These are phyloP conservation scores for Diglossa cyanea DNA, from an alignment of 2,797 vertebrate genomes.

Conservation along the genomic window DNA sequence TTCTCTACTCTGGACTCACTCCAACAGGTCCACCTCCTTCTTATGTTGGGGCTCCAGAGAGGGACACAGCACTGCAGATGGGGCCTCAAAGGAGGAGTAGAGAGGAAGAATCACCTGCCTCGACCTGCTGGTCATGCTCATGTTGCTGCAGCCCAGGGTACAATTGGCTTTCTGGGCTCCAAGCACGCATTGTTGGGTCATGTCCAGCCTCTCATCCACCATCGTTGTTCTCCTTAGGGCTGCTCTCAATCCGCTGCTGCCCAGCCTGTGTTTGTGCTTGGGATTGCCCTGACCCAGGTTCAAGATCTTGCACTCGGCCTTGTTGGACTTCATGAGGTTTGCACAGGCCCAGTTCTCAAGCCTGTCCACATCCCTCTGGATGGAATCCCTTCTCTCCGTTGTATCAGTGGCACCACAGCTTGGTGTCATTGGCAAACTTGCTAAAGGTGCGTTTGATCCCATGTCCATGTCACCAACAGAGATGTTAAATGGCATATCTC, in stretches of 20 bases:
- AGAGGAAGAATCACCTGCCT: background rate
- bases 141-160: background rate
- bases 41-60: background rate
- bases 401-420: background rate
- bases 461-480: background rate
- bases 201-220: background rate
- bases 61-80: background rate
- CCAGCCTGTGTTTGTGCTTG: background rate
- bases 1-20: background rate
- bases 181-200: accelerated
- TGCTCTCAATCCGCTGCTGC: background rate
- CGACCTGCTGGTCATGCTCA: accelerated
- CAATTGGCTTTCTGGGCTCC: background rate
- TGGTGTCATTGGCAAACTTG: background rate
- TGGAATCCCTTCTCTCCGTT: background rate
- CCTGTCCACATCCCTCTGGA: background rate
- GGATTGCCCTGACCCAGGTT: background rate
- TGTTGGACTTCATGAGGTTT: background rate
- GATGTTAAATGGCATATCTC: background rate
- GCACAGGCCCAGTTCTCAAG: background rate
- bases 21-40: background rate
- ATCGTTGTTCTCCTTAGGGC: background rate
- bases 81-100: background rate
- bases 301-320: background rate
- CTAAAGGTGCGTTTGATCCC: background rate